Evolutionary conservation across 1,140 invertebrate genomes (phyloP).

Genomic region (Bombyx mandarina): DNA sequence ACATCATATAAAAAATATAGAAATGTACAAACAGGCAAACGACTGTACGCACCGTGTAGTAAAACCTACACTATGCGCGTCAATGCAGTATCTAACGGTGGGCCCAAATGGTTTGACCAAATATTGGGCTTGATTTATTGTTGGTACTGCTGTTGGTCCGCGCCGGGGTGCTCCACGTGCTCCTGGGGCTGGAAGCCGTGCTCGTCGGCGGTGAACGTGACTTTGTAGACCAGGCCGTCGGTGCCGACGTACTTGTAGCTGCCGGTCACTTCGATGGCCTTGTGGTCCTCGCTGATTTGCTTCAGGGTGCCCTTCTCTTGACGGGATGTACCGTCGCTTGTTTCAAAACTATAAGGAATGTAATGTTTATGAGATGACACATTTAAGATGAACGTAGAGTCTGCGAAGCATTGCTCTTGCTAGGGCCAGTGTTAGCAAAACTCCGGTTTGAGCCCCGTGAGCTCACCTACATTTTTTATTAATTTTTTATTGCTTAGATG

Average conservation of each 20-base stretch:
- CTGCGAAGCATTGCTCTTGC: too few species aligned
- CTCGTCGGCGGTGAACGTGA: slow-evolving; percentile 73
- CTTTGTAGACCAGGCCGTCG: slow-evolving; percentile 70
- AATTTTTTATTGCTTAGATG: too few species aligned
- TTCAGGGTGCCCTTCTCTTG: slow-evolving; percentile 55
- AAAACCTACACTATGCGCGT: slow-evolving; percentile 26
- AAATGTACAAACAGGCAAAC: slow-evolving; percentile 17
- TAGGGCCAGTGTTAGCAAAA: too few species aligned
- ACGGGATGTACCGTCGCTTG: slow-evolving; percentile 53
- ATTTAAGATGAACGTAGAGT: too few species aligned
- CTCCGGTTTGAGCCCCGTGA: too few species aligned
- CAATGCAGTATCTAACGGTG: background rate
- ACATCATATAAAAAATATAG: slow-evolving; percentile 25
- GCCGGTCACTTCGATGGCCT: slow-evolving; percentile 57
- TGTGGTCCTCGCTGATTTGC: slow-evolving; percentile 45
- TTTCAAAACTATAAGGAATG: slow-evolving; percentile 38
- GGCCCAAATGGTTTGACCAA: slow-evolving; percentile 9
- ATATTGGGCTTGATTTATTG: slow-evolving; percentile 16
- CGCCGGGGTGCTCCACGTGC: slow-evolving; percentile 43
- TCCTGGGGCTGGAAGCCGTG: slow-evolving; percentile 65
- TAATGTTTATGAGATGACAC: background rate
- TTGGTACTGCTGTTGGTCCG: slow-evolving; percentile 9
- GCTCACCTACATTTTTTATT: too few species aligned
- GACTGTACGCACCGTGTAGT: slow-evolving; percentile 16
- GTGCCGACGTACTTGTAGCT: slow-evolving; percentile 73